Base-by-base conservation (phyloP, 2,888 invertebrate genomes). In the Smittia aterrima region DNA sequence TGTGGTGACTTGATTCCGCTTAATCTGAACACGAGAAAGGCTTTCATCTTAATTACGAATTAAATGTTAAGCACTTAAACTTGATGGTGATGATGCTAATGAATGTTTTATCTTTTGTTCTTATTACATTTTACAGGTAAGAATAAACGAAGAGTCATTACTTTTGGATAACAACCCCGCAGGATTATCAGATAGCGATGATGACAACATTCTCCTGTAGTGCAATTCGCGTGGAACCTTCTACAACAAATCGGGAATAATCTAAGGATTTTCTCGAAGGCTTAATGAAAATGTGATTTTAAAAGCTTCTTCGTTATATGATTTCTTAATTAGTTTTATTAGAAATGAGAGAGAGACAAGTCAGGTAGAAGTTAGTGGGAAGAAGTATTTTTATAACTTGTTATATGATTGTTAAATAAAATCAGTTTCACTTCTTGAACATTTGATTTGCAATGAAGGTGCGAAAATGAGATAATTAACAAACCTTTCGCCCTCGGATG, bases 161-260 rank as follows among this genome's bases (percentile, higher is more conserved):
- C 77, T 82, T 75, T 75, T 82, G 74, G 75, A 82, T 22, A 81
- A 81, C 75, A 80, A 81, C 16, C 80, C 80, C 77, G 82, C 81
- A 1, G 80, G 80, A 74, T 80, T 82, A 40, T 80, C 79, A 4
- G 82, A 81, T 18, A 81, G 80, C 53, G 82, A 82, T 75, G 82
- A 82, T 75, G 82, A 82, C 68, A 81, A 82, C 80, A 76, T 82
- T 74, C 79, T 82, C 1, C 24, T 64, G 25, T 64, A 64, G n/a
- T 58, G 20, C 24, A 22, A 58, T 9, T 4, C 22, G 1, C 16
- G 24, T 13, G 20, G 24, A 13, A 20, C 2, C 11, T 58, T 20
- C 58, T 53, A 4, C 53, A 38, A 9, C 38, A 38, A 47, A 11
- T 13, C 18, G n/a, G n/a, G n/a, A 47, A 47, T 3, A 32, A 6